Percentiles rank a stretch among this genome's conserved stretches.
These are phyloP conservation scores for Gobio gobio DNA, from an alignment of 2,113 vertebrate genomes.

Conservation along the genomic window DNA sequence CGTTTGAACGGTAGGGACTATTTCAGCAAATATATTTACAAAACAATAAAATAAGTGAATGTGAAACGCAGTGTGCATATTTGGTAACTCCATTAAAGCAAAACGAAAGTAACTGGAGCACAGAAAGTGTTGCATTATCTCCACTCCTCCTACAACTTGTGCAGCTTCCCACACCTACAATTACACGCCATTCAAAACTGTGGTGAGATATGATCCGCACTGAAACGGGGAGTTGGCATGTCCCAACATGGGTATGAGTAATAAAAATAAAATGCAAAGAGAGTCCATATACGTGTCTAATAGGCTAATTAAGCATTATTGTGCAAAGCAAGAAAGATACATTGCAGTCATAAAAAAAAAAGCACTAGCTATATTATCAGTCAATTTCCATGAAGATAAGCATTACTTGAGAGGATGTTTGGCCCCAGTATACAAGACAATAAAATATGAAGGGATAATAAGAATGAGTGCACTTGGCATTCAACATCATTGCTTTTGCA, in stretches of 20 bases:
- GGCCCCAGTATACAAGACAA: constrained; percentile 23
- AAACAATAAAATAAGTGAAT: neutral
- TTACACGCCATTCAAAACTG: constrained; percentile 5
- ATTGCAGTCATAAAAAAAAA: neutral
- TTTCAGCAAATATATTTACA: neutral
- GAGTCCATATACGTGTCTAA: neutral
- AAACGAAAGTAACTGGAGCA: neutral
- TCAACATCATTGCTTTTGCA: neutral
- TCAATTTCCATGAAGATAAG: constrained; percentile 16
- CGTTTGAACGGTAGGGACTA: neutral
- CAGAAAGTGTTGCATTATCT: constrained; percentile 9
- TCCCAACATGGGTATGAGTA: neutral
- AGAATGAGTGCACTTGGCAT: constrained; percentile 27
- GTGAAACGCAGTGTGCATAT: neutral
- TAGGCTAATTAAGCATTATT: neutral
- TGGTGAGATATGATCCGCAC: neutral
- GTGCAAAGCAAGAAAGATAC: neutral
- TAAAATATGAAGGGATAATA: constrained; percentile 27
- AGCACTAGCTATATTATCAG: neutral
- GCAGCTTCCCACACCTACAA: constrained; percentile 20
- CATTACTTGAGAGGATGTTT: constrained; percentile 16
- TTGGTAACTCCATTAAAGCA: neutral
- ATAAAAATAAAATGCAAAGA: neutral
- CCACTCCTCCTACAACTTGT: neutral
- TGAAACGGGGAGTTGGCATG: neutral